phyloP scores from a whole-genome alignment of 2,113 vertebrate genomes.

The Malurus melanocephalus region DNA sequence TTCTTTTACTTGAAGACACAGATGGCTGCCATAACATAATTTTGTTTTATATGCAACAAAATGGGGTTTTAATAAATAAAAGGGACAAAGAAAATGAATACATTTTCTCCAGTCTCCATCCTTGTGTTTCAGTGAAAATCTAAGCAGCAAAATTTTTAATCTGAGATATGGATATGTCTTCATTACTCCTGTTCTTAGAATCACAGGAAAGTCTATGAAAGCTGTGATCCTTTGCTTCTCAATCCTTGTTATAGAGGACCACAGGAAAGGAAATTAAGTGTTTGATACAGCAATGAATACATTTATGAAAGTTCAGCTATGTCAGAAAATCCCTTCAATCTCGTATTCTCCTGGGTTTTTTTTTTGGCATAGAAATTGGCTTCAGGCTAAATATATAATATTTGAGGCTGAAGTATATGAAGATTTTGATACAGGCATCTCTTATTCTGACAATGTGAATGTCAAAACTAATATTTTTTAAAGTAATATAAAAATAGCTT shows the following conservation, averaged over 20 bases:
- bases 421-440: background rate
- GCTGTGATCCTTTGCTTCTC: background rate
- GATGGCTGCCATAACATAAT: background rate
- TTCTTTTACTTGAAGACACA: background rate
- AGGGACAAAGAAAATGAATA: background rate
- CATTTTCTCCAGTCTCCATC: background rate
- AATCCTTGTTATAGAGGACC: background rate
- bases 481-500: background rate
- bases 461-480: background rate
- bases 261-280: background rate
- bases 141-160: background rate
- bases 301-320: background rate
- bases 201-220: background rate
- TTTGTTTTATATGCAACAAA: background rate
- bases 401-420: background rate
- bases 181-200: background rate
- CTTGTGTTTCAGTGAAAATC: background rate
- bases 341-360: background rate
- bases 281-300: background rate
- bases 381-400: background rate
- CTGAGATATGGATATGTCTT: background rate
- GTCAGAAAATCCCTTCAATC: background rate
- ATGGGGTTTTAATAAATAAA: background rate
- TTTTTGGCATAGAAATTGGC: background rate
- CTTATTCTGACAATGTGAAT: background rate